Base-by-base conservation (phyloP, 1,140 invertebrate species). In the Pogonomyrmex californicus region DNA sequence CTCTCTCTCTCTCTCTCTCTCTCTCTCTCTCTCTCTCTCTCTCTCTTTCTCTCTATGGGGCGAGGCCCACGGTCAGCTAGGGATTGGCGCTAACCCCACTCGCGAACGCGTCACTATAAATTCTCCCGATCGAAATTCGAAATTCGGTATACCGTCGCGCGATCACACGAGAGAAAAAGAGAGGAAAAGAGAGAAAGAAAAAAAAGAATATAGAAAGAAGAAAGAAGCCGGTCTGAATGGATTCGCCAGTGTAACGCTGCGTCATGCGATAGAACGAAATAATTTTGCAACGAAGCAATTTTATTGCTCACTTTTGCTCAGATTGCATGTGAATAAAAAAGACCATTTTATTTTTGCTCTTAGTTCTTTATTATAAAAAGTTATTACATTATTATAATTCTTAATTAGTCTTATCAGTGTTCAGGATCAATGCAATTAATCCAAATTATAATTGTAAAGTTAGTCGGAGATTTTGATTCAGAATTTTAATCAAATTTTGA, bases 61-160 rank as follows among this genome's bases (percentile, higher is more conserved):
- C 33, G 23, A 33, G 38, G 23, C n/a, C 54, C 65, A 58, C 38
- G 58, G 88, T 83, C 76, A 82, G 79, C 87, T 77, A 76, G 62
- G 68, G 83, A 54, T 71, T 10, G 65, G 66, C 66, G 79, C 68
- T 51, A 66, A 70, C 23, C 17, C 73, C 17, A 81, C 62, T 49
- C 54, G 62, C 76, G 68, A 82, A 82, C 85, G 62, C 62, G 88
- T 86, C 73, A 77, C 88, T 47, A 89, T 90, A 90, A 90, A 90
- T 90, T 89, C 85, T 90, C 78, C 68, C 33, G 60, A 41, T 9
- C 86, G 88, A 89, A 68, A 90, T 90, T 90, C 88, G 88, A 90
- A 90, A 89, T 89, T 90, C 85, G 77, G 83, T 70, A 66, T 79
- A 82, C 58, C 77, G 58, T 54, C 75, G 85, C 54, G 86, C 77